Conservation (phyloP, 1,140 invertebrate genomes). For the Drosophila punjabiensis region DNA sequence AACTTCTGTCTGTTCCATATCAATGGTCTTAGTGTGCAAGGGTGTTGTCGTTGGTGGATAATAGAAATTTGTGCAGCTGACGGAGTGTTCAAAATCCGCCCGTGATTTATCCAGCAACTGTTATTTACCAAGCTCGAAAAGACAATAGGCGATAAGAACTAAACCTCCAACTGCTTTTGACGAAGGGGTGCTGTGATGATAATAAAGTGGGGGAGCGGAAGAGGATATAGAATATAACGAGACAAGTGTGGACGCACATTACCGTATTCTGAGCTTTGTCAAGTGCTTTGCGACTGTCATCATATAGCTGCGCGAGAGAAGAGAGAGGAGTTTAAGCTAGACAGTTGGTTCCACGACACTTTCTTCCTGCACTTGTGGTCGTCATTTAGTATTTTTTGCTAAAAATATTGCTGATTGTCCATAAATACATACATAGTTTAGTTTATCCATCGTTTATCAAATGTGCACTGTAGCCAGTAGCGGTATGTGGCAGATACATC, state of each 20-base stretch:
- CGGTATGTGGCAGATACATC: no score
- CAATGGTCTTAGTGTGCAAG: slow-evolving; percentile 3
- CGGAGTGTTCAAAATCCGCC: slow-evolving; percentile 15
- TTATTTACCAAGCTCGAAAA: slow-evolving; percentile 60
- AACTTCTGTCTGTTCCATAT: slow-evolving; percentile 36
- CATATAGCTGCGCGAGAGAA: slow-evolving; percentile 40
- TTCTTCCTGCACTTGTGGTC: slow-evolving; percentile 10
- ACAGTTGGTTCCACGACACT: slow-evolving; percentile 2
- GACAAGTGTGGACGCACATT: slow-evolving; percentile 19
- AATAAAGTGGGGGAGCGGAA: background rate
- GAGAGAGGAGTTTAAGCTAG: slow-evolving; percentile 30
- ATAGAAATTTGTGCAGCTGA: slow-evolving; percentile 59
- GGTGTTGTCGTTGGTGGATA: slow-evolving; percentile 14
- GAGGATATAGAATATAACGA: slow-evolving; percentile 1
- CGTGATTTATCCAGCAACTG: slow-evolving; percentile 1
- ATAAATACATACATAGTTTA: no score
- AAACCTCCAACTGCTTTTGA: slow-evolving; percentile 59
- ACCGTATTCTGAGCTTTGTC: slow-evolving; percentile 23
- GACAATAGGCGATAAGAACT: slow-evolving; percentile 67
- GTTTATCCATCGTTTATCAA: no score
- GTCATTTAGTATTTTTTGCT: background rate
- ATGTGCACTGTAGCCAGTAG: no score
- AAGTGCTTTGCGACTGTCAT: slow-evolving; percentile 25
- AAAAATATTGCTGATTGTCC: no score
- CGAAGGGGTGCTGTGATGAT: slow-evolving; percentile 12